Evolutionary conservation across 1,140 invertebrate genomes (phyloP).

Genomic region (Mamestra configurata): DNA sequence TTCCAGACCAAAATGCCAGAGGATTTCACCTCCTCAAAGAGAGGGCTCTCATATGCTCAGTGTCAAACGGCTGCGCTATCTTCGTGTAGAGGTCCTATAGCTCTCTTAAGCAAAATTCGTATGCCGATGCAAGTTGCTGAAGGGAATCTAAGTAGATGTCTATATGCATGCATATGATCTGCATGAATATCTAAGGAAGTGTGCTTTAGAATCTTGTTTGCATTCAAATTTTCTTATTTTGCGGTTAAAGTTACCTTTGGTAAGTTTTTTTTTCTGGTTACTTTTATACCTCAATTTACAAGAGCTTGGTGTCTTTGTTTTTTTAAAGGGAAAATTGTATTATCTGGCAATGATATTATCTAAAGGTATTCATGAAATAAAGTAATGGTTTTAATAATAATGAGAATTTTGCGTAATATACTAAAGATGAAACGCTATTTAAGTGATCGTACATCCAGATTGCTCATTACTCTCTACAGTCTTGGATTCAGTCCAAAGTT

Average conservation of each 20-base stretch:
- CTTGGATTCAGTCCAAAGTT: too few species aligned
- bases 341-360: too few species aligned
- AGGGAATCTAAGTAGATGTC: constrained; percentile 10
- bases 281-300: background rate
- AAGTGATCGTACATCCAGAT: too few species aligned
- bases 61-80: background rate
- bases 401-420: too few species aligned
- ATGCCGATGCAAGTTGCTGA: constrained; percentile 5
- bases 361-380: too few species aligned
- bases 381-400: too few species aligned
- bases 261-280: background rate
- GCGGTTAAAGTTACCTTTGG: background rate
- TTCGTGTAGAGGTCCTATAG: constrained; percentile 9
- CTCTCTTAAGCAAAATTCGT: constrained; percentile 29
- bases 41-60: background rate
- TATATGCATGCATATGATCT: constrained; percentile 26
- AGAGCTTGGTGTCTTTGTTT: too few species aligned
- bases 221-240: constrained; percentile 29
- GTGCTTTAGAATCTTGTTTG: constrained; percentile 6
- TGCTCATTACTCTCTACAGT: too few species aligned
- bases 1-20: background rate
- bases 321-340: too few species aligned
- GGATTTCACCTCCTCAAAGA: constrained; percentile 2
- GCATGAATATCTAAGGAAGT: constrained; percentile 20
- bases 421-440: too few species aligned